A percentile compares a stretch with the other conserved stretches of the same genome.
These are phyloP conservation scores for Setophaga coronata DNA, from an alignment of 2,113 vertebrate genomes.

Conservation along the genomic window DNA sequence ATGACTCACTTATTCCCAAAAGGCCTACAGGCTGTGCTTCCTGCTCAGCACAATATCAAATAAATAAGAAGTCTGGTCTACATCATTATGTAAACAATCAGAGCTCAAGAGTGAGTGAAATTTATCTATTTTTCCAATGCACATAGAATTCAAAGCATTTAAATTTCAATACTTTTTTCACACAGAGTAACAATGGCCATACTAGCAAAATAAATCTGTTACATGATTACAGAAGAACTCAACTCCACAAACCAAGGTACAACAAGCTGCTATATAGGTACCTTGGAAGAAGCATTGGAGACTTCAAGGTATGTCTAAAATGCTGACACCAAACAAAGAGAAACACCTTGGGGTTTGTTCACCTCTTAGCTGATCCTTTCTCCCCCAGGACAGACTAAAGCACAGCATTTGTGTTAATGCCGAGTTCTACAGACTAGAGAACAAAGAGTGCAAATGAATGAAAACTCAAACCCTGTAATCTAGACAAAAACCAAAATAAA, in stretches of 20 bases:
- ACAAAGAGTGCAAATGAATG: neutral
- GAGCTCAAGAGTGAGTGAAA: neutral
- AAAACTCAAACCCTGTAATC: neutral
- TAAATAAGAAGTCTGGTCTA: neutral
- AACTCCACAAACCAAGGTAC: too few species aligned
- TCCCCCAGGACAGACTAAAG: accelerated
- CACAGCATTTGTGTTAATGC: neutral
- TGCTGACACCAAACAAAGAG: neutral
- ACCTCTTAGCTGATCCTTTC: neutral
- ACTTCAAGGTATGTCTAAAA: neutral
- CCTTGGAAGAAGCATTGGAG: neutral
- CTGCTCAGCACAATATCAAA: neutral
- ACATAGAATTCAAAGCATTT: neutral
- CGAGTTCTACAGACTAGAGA: neutral
- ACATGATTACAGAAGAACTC: neutral
- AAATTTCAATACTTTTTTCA: neutral
- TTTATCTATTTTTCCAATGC: neutral
- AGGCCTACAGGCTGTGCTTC: neutral
- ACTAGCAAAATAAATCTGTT: neutral
- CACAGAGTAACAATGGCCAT: neutral
- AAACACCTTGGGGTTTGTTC: neutral
- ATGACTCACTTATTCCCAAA: neutral
- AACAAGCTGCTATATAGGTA: neutral
- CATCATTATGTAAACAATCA: neutral
- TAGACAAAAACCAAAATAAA: neutral